Conservation (phyloP, 1,140 invertebrate species). For the Helicorthomorpha holstii region DNA sequence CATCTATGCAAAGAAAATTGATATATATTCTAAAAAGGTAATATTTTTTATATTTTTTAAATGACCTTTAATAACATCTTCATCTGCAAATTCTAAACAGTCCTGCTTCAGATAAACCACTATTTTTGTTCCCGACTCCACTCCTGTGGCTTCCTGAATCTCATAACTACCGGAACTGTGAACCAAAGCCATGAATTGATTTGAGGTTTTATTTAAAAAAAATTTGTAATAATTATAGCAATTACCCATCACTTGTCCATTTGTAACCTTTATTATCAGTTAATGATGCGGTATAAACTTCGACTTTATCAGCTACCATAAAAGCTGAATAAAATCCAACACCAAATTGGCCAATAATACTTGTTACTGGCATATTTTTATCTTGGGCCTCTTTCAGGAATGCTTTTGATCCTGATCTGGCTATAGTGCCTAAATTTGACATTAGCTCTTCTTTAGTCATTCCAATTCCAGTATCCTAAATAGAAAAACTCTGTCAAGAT, state of each 20-base stretch:
- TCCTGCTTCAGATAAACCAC: slow-evolving; percentile 75
- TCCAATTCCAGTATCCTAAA: slow-evolving; percentile 73
- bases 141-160: slow-evolving; percentile 63
- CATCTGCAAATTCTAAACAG: slow-evolving; percentile 72
- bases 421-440: slow-evolving; percentile 84
- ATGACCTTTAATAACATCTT: slow-evolving; percentile 56
- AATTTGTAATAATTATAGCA: not conserved
- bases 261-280: slow-evolving; percentile 44
- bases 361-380: slow-evolving; percentile 40
- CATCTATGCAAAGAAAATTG: slow-evolving; percentile 29
- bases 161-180: slow-evolving; percentile 57
- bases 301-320: slow-evolving; percentile 88
- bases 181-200: not conserved
- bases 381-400: slow-evolving; percentile 72
- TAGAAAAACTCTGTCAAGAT: not conserved
- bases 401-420: slow-evolving; percentile 72
- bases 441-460: slow-evolving; percentile 86
- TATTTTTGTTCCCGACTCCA: slow-evolving; percentile 82
- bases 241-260: slow-evolving; percentile 79
- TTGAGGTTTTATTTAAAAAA: no score
- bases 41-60: slow-evolving; percentile 2
- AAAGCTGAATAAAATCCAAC: slow-evolving; percentile 96
- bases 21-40: not conserved
- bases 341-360: slow-evolving; percentile 93
- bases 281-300: slow-evolving; percentile 59